Evolutionary conservation across 2,797 vertebrate genomes (phyloP).

Genomic region (Rhodeus uyekii): DNA sequence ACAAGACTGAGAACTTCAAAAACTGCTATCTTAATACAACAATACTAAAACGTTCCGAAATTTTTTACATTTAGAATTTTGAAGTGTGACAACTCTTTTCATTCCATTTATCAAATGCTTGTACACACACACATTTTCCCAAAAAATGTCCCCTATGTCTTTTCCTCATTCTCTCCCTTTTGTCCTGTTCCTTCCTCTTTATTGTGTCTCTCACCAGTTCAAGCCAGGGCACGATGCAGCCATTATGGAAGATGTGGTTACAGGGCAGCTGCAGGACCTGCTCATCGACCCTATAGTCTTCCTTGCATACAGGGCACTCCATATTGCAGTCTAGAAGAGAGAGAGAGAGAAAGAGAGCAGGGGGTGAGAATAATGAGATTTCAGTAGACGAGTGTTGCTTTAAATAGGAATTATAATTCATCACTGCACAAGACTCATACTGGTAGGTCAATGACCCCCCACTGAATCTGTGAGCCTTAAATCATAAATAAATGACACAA

Average conservation of each 20-base stretch:
- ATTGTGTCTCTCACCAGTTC: conserved; percentile 86
- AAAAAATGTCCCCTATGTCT: no score
- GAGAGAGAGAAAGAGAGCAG: neutral
- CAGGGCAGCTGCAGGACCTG: conserved; percentile 93
- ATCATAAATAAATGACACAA: neutral
- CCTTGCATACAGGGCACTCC: conserved; percentile 97
- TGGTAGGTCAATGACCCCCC: neutral
- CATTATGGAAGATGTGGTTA: conserved; percentile 96
- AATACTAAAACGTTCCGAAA: neutral
- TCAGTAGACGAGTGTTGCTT: neutral
- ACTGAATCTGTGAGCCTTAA: neutral
- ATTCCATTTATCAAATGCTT: neutral
- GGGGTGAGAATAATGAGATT: conserved; percentile 8
- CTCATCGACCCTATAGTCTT: conserved; percentile 90
- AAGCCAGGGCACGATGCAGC: conserved; percentile 97
- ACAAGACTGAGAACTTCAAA: no score
- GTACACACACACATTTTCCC: no score
- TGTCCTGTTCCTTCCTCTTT: neutral
- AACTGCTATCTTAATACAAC: neutral
- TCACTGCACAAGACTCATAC: neutral
- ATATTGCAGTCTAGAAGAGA: conserved; percentile 81
- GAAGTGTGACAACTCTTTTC: neutral
- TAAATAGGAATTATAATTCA: conserved; percentile 16
- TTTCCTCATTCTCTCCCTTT: neutral
- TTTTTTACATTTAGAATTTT: neutral